These are phyloP conservation scores for Danaus chrysippus DNA, from an alignment of 2,888 invertebrate genomes.

Conservation along the genomic window DNA sequence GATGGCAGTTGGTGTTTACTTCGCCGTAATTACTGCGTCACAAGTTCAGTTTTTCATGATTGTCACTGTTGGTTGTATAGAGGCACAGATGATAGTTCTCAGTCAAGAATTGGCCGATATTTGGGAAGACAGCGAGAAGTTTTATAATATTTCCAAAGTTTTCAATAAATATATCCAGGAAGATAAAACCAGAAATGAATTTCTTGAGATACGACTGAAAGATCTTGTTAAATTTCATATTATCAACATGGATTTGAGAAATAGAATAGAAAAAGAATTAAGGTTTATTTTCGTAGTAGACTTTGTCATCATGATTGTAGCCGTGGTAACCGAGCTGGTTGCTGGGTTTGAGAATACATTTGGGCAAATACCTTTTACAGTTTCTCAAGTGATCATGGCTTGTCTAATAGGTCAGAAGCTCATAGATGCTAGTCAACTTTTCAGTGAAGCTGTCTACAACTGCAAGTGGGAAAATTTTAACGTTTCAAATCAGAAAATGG, in stretches of 20 bases:
- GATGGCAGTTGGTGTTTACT: slow-evolving; percentile 31
- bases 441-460: slow-evolving; percentile 49
- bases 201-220: slow-evolving; percentile 38
- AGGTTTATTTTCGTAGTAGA: slow-evolving; percentile 45
- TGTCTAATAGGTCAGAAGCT: slow-evolving; percentile 54
- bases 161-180: slow-evolving; percentile 5
- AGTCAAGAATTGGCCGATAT: slow-evolving; percentile 46
- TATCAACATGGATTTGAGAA: slow-evolving; percentile 38
- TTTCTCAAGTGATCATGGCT: slow-evolving; percentile 50
- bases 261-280: slow-evolving; percentile 43
- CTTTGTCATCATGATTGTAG: slow-evolving; percentile 43
- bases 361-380: slow-evolving; percentile 46
- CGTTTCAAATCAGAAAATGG: slow-evolving; percentile 45
- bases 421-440: slow-evolving; percentile 46
- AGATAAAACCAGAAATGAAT: slow-evolving; percentile 33
- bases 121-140: slow-evolving; percentile 43
- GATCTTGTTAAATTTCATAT: slow-evolving; percentile 44
- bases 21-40: slow-evolving; percentile 41
- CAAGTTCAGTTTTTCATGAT: slow-evolving; percentile 46
- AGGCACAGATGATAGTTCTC: slow-evolving; percentile 50
- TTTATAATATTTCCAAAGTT: slow-evolving; percentile 19
- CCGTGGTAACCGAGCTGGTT: slow-evolving; percentile 49
- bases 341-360: slow-evolving; percentile 55
- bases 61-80: slow-evolving; percentile 46
- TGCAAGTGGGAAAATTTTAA: slow-evolving; percentile 60